phyloP scores from a whole-genome alignment of 2,797 vertebrate species.

The Malacoraja senta region DNA sequence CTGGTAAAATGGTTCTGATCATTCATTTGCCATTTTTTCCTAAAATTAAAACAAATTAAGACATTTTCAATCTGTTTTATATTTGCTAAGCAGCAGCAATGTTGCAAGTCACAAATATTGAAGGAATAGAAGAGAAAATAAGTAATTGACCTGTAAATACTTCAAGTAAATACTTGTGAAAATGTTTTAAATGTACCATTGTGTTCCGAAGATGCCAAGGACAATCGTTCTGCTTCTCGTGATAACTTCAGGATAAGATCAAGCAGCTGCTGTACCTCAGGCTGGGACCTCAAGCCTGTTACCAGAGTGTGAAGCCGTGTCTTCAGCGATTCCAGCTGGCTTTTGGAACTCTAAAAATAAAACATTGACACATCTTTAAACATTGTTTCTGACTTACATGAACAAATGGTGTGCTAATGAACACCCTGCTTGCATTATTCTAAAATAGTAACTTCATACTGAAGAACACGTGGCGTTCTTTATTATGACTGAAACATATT shows the following conservation, averaged over 20 bases:
- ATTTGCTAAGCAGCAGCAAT: neutral
- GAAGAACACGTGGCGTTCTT: neutral
- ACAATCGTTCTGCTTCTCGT: neutral
- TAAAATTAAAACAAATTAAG: neutral
- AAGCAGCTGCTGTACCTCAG: neutral
- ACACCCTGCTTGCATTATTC: neutral
- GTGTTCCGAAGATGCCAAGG: neutral
- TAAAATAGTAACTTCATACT: neutral
- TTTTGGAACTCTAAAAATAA: constrained; percentile 19
- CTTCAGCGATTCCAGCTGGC: neutral
- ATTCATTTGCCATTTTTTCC: neutral
- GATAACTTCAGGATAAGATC: neutral
- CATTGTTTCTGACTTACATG: neutral
- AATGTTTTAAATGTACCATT: neutral
- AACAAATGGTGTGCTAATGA: neutral
- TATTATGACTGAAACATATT: neutral
- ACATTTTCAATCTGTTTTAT: neutral
- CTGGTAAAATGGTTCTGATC: too few species aligned
- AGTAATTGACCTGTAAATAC: neutral
- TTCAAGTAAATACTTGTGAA: neutral
- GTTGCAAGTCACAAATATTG: neutral
- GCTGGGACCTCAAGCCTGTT: neutral
- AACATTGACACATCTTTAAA: neutral
- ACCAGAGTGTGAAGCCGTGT: constrained; percentile 6
- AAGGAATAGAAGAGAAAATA: neutral